Percentiles rank a stretch among this genome's conserved stretches.
phyloP scores from a whole-genome alignment of 2,797 vertebrate species.

The Centropyge bicolor region DNA sequence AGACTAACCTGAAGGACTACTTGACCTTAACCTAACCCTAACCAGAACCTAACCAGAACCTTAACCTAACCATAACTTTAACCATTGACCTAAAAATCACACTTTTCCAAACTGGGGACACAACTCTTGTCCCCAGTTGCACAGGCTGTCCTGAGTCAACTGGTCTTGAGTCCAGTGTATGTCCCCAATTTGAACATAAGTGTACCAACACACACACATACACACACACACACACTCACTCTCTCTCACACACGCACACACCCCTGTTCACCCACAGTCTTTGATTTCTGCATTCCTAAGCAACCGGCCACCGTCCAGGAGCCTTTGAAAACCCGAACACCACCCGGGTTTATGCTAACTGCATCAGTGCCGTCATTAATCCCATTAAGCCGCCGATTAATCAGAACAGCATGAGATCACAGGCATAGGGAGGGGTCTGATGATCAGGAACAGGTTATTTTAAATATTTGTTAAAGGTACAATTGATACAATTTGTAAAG shows the following conservation, averaged over 20 bases:
- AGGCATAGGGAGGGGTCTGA: not conserved
- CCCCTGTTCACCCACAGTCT: conserved; percentile 19
- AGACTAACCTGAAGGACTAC: too few relatives aligned
- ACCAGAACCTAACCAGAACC: too few relatives aligned
- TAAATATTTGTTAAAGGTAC: not conserved
- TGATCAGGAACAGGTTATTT: not conserved
- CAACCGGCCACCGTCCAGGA: conserved; percentile 29
- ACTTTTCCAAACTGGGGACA: too few relatives aligned
- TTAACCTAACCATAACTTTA: too few relatives aligned
- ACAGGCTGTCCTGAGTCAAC: too few relatives aligned
- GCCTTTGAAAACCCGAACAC: conserved; percentile 8
- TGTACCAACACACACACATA: too few relatives aligned
- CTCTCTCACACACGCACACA: conserved; percentile 20
- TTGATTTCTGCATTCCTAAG: conserved; percentile 63
- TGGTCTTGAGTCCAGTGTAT: too few relatives aligned
- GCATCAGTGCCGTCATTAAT: conserved; percentile 27
- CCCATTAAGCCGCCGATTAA: conserved; percentile 35
- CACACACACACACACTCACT: conserved; percentile 21
- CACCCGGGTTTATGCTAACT: conserved; percentile 27
- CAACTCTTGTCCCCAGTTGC: too few relatives aligned
- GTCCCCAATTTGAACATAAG: too few relatives aligned
- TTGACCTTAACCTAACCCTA: too few relatives aligned
- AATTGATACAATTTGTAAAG: not conserved
- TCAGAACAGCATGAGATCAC: conserved; percentile 18
- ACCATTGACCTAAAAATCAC: too few relatives aligned